Percentiles rank a stretch among this genome's conserved stretches.
phyloP scores from a whole-genome alignment of 1,140 invertebrate species.

The Vanessa tameamea region DNA sequence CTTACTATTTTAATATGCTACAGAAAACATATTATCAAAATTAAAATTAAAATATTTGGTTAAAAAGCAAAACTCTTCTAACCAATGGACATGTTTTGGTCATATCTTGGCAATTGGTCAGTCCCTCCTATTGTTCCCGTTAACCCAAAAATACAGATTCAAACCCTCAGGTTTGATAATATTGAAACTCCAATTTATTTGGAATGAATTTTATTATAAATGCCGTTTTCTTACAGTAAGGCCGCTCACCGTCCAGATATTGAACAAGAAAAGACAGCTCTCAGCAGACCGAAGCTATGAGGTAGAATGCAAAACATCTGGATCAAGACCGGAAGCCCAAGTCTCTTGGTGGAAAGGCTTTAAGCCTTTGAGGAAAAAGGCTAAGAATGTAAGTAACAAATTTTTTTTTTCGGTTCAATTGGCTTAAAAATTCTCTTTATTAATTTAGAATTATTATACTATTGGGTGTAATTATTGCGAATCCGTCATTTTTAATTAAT shows the following conservation, averaged over 20 bases:
- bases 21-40: too few relatives aligned
- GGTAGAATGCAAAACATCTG: slow-evolving; percentile 89
- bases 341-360: slow-evolving; percentile 92
- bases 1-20: too few relatives aligned
- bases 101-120: too few relatives aligned
- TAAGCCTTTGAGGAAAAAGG: slow-evolving; percentile 86
- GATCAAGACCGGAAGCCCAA: slow-evolving; percentile 88
- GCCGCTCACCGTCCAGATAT: slow-evolving; percentile 88
- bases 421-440: too few relatives aligned
- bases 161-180: too few relatives aligned
- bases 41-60: too few relatives aligned
- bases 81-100: too few relatives aligned
- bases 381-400: slow-evolving; percentile 86
- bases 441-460: background rate
- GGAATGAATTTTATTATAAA: slow-evolving; percentile 16
- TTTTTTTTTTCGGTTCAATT: too few relatives aligned
- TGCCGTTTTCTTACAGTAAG: slow-evolving; percentile 84
- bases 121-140: too few relatives aligned
- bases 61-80: too few relatives aligned
- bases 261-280: slow-evolving; percentile 88
- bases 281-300: slow-evolving; percentile 90
- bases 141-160: too few relatives aligned
- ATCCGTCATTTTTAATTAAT: background rate
- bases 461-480: background rate
- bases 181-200: too few relatives aligned